Evolutionary conservation across 2,888 invertebrate species (phyloP), one percentile per base, ranked within the genome.

Genomic region (Agonopterix heracliana): DNA sequence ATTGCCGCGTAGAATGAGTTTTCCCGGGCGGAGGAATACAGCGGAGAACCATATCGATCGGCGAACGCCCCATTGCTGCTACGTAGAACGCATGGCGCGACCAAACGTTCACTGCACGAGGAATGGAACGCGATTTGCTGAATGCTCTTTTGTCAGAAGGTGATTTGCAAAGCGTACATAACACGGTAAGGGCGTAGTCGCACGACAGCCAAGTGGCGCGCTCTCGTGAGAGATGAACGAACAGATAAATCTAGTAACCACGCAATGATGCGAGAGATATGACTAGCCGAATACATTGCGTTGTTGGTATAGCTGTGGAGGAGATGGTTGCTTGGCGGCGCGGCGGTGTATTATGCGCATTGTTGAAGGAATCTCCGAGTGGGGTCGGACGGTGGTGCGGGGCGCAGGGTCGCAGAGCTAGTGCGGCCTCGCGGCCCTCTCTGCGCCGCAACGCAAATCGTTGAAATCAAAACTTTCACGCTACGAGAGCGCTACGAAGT

Each of bases 381-480:
- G 26, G 26, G 26, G 7, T 2, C 26, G 26, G 26, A 26, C 26
- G 26, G 48, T 67, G 59, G 74, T 81, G 54, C 49, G 58, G 61
- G 67, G 70, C 60, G 69, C 76, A 73, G 81, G 85, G 82, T 77
- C 76, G 76, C 76, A 65, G 66, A 75, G 78, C 80, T 78, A 83
- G 78, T 71, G 71, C 81, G 82, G 81, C 78, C 81, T 82, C 79
- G 74, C 80, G 80, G 83, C 78, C 82, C 80, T 82, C 80, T 78
- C 76, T 79, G 77, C 74, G 72, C 85, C 82, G 78, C 84, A 86
- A 85, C 83, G 80, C 86, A 87, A 87, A 87, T 88, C 86, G 87
- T 88, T 85, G 88, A 86, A 88, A 87, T 88, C 87, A 88, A 87
- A 87, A 88, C 87, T 88, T 88, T 88, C 88, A 85, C 88, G 86